Conservation (phyloP, 2,888 invertebrate genomes). For the Acleris sparsana region DNA sequence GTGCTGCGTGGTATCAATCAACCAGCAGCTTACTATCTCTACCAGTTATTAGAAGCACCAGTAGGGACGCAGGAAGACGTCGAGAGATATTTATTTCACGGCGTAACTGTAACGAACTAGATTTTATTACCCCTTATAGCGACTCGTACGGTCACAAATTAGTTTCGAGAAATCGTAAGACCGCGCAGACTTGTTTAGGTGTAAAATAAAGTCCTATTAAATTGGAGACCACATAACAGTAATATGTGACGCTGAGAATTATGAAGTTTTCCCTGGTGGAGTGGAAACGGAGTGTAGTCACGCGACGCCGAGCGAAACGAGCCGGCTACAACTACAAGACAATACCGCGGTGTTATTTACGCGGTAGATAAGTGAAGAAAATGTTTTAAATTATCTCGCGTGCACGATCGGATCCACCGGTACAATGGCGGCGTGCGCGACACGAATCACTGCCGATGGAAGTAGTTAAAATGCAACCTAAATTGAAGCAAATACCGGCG, state of each 20-base stretch:
- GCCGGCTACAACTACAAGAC: conserved; percentile 61
- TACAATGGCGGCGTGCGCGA: conserved; percentile 34
- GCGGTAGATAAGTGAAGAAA: conserved; percentile 68
- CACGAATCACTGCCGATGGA: conserved; percentile 36
- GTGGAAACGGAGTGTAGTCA: conserved; percentile 64
- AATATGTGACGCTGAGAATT: conserved; percentile 56
- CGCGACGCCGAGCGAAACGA: conserved; percentile 65
- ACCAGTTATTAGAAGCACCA: conserved; percentile 54
- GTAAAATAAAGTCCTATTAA: conserved; percentile 39
- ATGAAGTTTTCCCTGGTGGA: conserved; percentile 63
- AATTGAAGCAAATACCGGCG: conserved; percentile 38
- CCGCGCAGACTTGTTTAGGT: conserved; percentile 28
- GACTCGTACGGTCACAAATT: conserved; percentile 44
- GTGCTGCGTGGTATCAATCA: conserved; percentile 70
- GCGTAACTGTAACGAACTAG: conserved; percentile 46
- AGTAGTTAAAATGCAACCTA: conserved; percentile 38
- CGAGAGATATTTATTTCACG: conserved; percentile 45
- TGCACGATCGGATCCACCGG: conserved; percentile 50
- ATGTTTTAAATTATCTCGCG: conserved; percentile 69
- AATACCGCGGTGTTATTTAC: conserved; percentile 66
- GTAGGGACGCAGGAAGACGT: conserved; percentile 23
- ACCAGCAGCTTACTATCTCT: conserved; percentile 53
- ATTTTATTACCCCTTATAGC: conserved; percentile 50
- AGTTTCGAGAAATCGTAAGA: conserved; percentile 48
- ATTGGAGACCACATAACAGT: conserved; percentile 50